phyloP scores from a whole-genome alignment of 2,113 vertebrate species.

The Xiphophorus couchianus region DNA sequence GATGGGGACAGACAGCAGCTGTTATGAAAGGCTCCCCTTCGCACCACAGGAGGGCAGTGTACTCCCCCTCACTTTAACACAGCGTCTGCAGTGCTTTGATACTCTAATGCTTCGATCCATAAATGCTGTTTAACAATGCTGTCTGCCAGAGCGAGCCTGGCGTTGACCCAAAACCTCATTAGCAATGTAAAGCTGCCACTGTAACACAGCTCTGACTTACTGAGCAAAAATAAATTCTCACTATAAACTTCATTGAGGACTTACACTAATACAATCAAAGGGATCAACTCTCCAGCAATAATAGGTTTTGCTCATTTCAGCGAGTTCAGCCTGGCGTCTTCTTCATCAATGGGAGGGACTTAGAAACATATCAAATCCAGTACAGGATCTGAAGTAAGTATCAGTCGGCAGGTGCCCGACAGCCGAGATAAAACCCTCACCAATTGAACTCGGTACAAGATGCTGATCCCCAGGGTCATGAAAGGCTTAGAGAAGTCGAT shows the following conservation, averaged over 20 bases:
- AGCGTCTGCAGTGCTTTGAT: slow-evolving; percentile 62
- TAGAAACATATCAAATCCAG: slow-evolving; percentile 46
- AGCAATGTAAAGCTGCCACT: slow-evolving; percentile 68
- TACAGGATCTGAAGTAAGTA: slow-evolving; percentile 26
- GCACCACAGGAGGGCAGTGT: slow-evolving; percentile 74
- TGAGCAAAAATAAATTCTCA: slow-evolving; percentile 51
- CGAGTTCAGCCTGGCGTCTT: slow-evolving; percentile 9
- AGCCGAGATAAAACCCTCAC: slow-evolving; percentile 72
- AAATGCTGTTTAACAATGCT: slow-evolving; percentile 61
- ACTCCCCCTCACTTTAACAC: slow-evolving; percentile 34
- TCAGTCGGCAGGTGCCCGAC: slow-evolving; percentile 25
- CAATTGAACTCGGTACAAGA: slow-evolving; percentile 92
- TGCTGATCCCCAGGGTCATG: slow-evolving; percentile 95
- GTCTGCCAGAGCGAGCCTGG: slow-evolving; percentile 49
- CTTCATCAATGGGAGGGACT: slow-evolving; percentile 18
- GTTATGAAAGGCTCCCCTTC: slow-evolving; percentile 36
- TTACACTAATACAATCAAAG: slow-evolving; percentile 22
- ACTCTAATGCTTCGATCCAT: slow-evolving; percentile 64
- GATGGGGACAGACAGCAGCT: slow-evolving; percentile 27
- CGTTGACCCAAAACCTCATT: slow-evolving; percentile 60
- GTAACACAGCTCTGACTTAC: slow-evolving; percentile 53
- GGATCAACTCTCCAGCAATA: slow-evolving; percentile 23
- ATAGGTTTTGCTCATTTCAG: slow-evolving; percentile 11
- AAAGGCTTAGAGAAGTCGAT: slow-evolving; percentile 96
- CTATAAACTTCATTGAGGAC: slow-evolving; percentile 49